Percentiles rank a stretch among this genome's conserved stretches.
phyloP scores from a whole-genome alignment of 2,797 vertebrate genomes.

The Acipenser oxyrinchus region DNA sequence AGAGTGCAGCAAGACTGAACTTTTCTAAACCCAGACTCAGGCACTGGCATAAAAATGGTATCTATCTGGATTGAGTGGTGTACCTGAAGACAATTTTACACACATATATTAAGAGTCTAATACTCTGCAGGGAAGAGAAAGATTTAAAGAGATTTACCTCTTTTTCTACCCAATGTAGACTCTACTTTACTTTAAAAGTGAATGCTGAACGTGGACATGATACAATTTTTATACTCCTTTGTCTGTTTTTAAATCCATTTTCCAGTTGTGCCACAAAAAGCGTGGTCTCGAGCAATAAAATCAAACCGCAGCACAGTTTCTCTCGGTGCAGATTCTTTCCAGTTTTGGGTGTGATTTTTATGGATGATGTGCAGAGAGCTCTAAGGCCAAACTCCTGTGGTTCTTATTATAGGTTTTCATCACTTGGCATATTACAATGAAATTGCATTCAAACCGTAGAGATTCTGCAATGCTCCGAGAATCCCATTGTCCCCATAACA shows the following conservation, averaged over 20 bases:
- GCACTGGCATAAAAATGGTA: not conserved
- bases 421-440: slow-evolving; percentile 15
- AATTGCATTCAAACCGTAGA: slow-evolving; percentile 19
- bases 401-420: slow-evolving; percentile 16
- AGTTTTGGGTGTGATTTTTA: slow-evolving; percentile 51
- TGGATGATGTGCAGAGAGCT: slow-evolving; percentile 56
- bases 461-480: slow-evolving; percentile 5
- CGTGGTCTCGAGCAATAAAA: not conserved
- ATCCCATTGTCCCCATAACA: not conserved
- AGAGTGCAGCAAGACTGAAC: no score
- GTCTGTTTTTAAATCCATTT: slow-evolving; percentile 10
- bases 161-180: slow-evolving; percentile 3
- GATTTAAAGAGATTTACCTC: slow-evolving; percentile 15
- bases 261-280: slow-evolving; percentile 4
- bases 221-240: slow-evolving; percentile 14
- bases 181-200: slow-evolving; percentile 17
- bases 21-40: no score
- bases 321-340: slow-evolving; percentile 41
- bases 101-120: slow-evolving; percentile 14
- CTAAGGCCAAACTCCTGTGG: slow-evolving; percentile 27
- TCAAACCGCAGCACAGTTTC: not conserved
- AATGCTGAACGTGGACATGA: slow-evolving; percentile 6
- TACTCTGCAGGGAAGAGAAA: slow-evolving; percentile 14
- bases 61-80: not conserved
- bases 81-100: not conserved